Evolutionary conservation across 2,113 vertebrate genomes (phyloP).

Genomic region (rabbit (Oryctolagus cuniculus)): DNA sequence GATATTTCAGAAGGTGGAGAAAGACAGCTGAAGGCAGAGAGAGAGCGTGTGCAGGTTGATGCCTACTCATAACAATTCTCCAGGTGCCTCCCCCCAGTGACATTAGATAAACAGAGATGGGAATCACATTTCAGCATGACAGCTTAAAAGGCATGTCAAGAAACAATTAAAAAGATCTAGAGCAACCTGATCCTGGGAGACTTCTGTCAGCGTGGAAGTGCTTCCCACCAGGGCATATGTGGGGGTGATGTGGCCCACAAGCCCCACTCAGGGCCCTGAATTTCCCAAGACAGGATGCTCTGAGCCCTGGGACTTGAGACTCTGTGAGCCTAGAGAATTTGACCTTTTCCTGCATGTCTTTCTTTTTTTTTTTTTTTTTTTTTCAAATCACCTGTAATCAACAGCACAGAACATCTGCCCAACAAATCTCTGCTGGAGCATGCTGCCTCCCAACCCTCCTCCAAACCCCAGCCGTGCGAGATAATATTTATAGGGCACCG

Average conservation of each 20-base stretch:
- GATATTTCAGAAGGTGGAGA: background rate
- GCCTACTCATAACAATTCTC: conserved; percentile 23
- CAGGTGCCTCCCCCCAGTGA: background rate
- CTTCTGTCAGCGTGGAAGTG: background rate
- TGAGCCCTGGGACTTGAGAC: background rate
- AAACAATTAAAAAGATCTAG: conserved; percentile 67
- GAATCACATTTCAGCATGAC: conserved; percentile 62
- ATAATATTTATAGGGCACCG: background rate
- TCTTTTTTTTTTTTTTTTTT: background rate
- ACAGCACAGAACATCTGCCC: background rate
- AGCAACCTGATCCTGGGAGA: conserved; percentile 19
- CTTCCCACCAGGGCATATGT: background rate
- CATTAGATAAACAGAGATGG: conserved; percentile 49
- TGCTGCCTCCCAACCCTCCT: background rate
- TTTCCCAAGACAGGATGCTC: background rate
- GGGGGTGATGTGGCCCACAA: fast-evolving
- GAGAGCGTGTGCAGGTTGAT: background rate
- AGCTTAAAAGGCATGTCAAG: conserved; percentile 66
- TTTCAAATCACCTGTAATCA: background rate
- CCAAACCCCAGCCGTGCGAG: background rate
- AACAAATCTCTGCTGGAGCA: fast-evolving
- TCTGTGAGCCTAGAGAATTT: background rate
- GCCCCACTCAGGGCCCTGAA: background rate
- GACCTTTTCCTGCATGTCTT: background rate
- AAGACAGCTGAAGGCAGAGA: background rate